Percentiles rank a stretch among this genome's conserved stretches.
Conservation (phyloP, 1,140 invertebrate species). For the Ceratina calcarata region DNA sequence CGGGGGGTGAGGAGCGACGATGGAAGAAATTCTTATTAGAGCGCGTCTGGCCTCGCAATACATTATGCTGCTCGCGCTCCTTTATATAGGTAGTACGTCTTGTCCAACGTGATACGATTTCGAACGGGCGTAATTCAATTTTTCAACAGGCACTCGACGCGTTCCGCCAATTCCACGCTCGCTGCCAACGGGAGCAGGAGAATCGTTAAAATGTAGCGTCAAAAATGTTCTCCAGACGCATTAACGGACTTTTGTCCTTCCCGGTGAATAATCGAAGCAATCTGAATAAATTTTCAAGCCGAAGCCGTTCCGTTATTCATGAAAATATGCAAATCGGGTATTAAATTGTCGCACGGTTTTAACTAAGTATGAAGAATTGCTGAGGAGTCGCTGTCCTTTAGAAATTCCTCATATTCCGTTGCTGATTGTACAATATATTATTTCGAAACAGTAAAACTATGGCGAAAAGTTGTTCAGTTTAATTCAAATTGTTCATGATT, state of each 20-base stretch:
- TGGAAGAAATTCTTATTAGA: constrained; percentile 58
- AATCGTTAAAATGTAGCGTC: constrained; percentile 28
- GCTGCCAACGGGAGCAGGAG: background rate
- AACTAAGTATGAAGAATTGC: too few relatives aligned
- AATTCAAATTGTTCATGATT: too few relatives aligned
- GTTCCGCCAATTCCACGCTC: constrained; percentile 22
- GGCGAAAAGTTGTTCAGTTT: too few relatives aligned
- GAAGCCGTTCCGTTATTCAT: background rate
- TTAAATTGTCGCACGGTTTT: background rate
- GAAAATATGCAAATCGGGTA: constrained; percentile 4
- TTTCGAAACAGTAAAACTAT: too few relatives aligned
- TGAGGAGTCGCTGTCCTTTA: too few relatives aligned
- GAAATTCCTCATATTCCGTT: too few relatives aligned
- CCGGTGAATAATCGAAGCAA: background rate
- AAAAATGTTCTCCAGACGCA: background rate
- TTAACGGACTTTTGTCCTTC: background rate
- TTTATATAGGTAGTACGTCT: constrained; percentile 5
- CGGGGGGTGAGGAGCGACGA: background rate
- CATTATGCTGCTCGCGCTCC: constrained; percentile 23
- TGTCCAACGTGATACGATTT: constrained; percentile 41
- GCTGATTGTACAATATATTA: too few relatives aligned
- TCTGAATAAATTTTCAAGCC: background rate
- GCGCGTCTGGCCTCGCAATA: constrained; percentile 35
- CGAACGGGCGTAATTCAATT: constrained; percentile 49
- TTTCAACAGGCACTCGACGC: constrained; percentile 33